Percentiles rank a stretch among this genome's conserved stretches.
Evolutionary conservation across 2,888 invertebrate genomes (phyloP).

Genomic region (Lasioglossum lativentre): DNA sequence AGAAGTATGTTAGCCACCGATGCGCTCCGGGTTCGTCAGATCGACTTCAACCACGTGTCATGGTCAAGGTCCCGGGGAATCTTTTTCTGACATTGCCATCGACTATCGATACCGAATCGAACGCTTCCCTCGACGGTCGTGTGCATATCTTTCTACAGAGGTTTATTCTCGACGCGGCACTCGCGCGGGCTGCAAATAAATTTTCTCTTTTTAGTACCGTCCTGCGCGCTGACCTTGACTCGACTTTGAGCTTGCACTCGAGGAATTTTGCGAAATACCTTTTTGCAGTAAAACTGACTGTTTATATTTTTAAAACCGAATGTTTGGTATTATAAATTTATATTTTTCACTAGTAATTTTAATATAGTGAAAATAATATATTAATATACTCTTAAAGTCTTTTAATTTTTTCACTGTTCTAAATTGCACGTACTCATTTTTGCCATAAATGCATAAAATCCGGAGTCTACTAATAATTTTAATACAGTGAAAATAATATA

Average conservation of each 20-base stretch:
- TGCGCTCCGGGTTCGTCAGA: neutral
- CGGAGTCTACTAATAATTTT: too few relatives aligned
- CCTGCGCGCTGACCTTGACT: neutral
- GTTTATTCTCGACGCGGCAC: neutral
- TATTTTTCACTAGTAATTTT: too few relatives aligned
- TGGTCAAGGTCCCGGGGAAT: constrained; percentile 25
- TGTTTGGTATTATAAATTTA: too few relatives aligned
- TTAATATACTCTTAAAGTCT: too few relatives aligned
- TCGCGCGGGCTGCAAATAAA: constrained; percentile 15
- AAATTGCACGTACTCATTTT: too few relatives aligned
- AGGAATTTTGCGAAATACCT: too few relatives aligned
- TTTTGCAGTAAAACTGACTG: too few relatives aligned
- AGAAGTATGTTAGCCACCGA: neutral
- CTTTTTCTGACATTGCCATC: constrained; percentile 10
- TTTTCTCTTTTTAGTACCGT: constrained; percentile 22
- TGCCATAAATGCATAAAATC: too few relatives aligned
- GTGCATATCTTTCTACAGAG: neutral
- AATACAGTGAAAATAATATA: too few relatives aligned
- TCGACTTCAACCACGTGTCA: neutral
- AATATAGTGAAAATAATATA: too few relatives aligned
- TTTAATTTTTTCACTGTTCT: too few relatives aligned
- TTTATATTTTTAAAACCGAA: too few relatives aligned
- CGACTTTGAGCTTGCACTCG: constrained; percentile 21
- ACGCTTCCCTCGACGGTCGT: neutral
- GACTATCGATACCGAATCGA: constrained; percentile 20